A percentile compares a stretch with the other conserved stretches of the same genome.
Conservation (phyloP, 2,888 invertebrate species). For the Sphaeridia pumilis region DNA sequence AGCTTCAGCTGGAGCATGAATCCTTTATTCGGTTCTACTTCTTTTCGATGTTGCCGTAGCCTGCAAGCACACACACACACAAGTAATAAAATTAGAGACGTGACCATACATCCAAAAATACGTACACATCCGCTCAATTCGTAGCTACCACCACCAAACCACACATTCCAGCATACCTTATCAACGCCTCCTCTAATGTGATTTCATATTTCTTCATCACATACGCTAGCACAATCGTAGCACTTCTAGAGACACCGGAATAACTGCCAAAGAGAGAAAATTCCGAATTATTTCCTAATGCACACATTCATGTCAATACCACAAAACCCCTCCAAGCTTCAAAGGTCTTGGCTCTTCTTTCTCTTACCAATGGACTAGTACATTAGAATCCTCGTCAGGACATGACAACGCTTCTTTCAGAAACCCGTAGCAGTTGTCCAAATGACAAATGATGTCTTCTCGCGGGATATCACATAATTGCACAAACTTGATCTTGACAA, state of each 20-base stretch:
- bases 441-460: conserved; percentile 68
- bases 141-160: neutral
- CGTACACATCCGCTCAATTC: neutral
- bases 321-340: too few relatives aligned
- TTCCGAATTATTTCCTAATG: too few relatives aligned
- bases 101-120: neutral
- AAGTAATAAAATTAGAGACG: neutral
- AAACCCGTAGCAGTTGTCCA: conserved; percentile 64
- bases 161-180: neutral
- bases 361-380: conserved; percentile 77
- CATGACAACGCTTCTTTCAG: conserved; percentile 52
- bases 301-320: too few relatives aligned
- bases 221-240: conserved; percentile 72
- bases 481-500: conserved; percentile 59
- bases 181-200: conserved; percentile 55
- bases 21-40: conserved; percentile 62
- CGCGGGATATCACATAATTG: conserved; percentile 73
- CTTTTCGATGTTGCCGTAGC: conserved; percentile 23
- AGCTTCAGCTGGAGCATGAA: conserved; percentile 66
- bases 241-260: conserved; percentile 81
- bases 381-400: conserved; percentile 46
- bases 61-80: conserved; percentile 16
- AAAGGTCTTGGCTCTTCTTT: too few relatives aligned
- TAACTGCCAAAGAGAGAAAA: conserved; percentile 54
- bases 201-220: conserved; percentile 74